Evolutionary conservation across 1,140 invertebrate species (phyloP).

Genomic region (Melitaea cinxia): DNA sequence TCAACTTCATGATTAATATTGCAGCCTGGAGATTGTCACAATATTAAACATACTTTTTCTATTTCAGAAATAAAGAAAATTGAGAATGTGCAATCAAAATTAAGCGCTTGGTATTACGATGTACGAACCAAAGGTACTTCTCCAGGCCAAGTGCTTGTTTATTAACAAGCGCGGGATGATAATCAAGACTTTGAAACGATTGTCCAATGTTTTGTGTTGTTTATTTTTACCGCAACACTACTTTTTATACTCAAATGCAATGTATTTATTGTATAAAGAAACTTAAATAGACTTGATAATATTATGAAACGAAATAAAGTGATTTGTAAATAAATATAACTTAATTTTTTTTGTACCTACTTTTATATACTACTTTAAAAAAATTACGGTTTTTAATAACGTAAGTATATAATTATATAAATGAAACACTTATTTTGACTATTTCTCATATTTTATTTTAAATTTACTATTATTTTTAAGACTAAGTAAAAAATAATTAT

Average conservation of each 20-base stretch:
- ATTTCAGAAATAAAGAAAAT: slow-evolving; percentile 34
- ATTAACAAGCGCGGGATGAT: slow-evolving; percentile 40
- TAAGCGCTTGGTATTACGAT: slow-evolving; percentile 48
- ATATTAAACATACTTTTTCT: background rate
- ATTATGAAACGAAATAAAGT: slow-evolving; percentile 75
- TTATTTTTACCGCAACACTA: slow-evolving; percentile 66
- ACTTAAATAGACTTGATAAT: slow-evolving; percentile 68
- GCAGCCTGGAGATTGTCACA: no score
- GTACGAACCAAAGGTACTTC: slow-evolving; percentile 37
- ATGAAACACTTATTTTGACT: slow-evolving; percentile 31
- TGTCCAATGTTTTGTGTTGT: slow-evolving; percentile 70
- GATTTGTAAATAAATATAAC: slow-evolving; percentile 70
- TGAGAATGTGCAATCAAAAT: slow-evolving; percentile 66
- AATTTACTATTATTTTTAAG: slow-evolving; percentile 47
- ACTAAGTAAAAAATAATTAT: slow-evolving; percentile 51
- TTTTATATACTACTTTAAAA: no score
- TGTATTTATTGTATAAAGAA: slow-evolving; percentile 79
- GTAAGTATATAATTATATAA: no score
- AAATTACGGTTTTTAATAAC: no score
- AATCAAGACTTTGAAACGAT: slow-evolving; percentile 61
- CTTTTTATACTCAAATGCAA: slow-evolving; percentile 77
- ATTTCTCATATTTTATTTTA: slow-evolving; percentile 54
- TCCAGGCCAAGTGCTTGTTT: slow-evolving; percentile 53
- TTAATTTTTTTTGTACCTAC: slow-evolving; percentile 36
- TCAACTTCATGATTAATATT: no score